A percentile compares a stretch with the other conserved stretches of the same genome.
phyloP scores from a whole-genome alignment of 2,797 vertebrate species.

The Perodicticus potto region DNA sequence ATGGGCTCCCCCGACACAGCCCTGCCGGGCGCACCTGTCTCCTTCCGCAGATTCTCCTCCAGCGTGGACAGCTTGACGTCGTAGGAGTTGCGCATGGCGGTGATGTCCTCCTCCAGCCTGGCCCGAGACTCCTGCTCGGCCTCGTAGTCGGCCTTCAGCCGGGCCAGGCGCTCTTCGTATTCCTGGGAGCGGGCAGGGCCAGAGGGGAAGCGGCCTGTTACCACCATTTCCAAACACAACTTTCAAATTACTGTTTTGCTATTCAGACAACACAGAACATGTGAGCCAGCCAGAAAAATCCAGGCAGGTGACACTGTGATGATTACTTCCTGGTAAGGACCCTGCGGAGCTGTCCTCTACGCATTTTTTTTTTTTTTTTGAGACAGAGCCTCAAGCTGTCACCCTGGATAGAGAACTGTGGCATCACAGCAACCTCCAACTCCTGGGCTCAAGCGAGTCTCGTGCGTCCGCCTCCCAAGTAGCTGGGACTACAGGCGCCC shows the following conservation, averaged over 20 bases:
- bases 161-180: slow-evolving; percentile 92
- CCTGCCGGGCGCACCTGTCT: slow-evolving; percentile 73
- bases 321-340: neutral
- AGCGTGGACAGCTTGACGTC: slow-evolving; percentile 90
- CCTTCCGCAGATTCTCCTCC: slow-evolving; percentile 86
- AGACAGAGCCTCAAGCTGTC: no score
- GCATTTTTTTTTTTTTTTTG: neutral
- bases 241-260: neutral
- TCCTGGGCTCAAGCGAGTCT: no score
- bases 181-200: slow-evolving; percentile 87
- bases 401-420: no score
- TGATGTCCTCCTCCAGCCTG: slow-evolving; percentile 93
- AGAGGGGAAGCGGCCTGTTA: neutral
- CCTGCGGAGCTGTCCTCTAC: neutral
- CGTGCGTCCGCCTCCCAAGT: no score
- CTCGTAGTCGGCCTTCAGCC: slow-evolving; percentile 91
- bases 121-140: slow-evolving; percentile 92
- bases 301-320: no score
- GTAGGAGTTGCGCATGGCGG: slow-evolving; percentile 89
- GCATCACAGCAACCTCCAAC: no score
- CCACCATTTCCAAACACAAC: neutral
- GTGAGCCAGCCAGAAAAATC: neutral
- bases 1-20: neutral
- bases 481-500: no score
- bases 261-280: neutral